phyloP scores from a whole-genome alignment of 2,888 invertebrate genomes.

The Eurytoma adleriae region DNA sequence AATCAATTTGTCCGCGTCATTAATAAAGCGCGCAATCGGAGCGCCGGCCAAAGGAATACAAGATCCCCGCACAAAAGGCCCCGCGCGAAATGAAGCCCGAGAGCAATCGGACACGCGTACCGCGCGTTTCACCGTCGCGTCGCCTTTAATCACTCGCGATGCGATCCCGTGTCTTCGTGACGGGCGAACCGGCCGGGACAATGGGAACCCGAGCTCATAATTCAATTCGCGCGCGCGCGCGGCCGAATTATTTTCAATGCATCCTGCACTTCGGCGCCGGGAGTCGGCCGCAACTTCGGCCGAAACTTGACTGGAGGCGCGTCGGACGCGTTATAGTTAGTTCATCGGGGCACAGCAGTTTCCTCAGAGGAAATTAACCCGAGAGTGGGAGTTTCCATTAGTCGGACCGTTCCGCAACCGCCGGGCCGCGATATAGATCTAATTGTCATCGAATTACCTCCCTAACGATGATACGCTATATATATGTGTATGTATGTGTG shows the following conservation, averaged over 20 bases:
- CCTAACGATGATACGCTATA: neutral
- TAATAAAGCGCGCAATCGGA: no score
- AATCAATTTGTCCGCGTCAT: no score
- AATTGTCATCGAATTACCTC: constrained; percentile 28
- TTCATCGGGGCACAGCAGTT: neutral
- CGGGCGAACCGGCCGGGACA: neutral
- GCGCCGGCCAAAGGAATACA: no score
- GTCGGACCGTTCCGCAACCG: constrained; percentile 31
- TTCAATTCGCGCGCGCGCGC: neutral
- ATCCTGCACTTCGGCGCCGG: neutral
- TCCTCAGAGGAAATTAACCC: constrained; percentile 11
- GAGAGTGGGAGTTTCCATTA: constrained; percentile 36
- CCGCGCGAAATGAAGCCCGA: no score
- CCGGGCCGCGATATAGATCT: constrained; percentile 20
- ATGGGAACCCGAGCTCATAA: neutral
- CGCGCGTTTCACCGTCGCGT: no score
- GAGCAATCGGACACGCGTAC: no score
- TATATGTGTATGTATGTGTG: no score
- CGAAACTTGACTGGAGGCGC: neutral
- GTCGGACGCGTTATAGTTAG: neutral
- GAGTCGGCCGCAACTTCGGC: neutral
- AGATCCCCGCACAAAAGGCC: no score
- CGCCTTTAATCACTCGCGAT: no score
- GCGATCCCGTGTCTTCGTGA: neutral
- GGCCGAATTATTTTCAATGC: neutral